phyloP scores from a whole-genome alignment of 2,797 vertebrate genomes.

The Microchirus variegatus region DNA sequence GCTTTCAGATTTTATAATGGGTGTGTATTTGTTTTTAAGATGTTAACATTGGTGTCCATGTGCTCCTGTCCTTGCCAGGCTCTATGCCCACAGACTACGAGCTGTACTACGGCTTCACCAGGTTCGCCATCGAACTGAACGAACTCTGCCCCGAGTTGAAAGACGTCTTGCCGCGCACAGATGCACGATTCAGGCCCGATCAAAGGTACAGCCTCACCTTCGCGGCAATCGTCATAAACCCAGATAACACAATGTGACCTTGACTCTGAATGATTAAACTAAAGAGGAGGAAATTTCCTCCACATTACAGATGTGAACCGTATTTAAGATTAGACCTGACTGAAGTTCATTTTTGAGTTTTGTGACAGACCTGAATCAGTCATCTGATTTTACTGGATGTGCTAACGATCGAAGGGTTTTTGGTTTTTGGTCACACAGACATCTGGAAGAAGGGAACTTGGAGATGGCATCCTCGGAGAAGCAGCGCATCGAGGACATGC shows the following conservation, averaged over 20 bases:
- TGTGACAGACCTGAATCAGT: too few species aligned
- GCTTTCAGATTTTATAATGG: too few species aligned
- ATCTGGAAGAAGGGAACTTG: conserved; percentile 94
- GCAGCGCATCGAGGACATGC: conserved; percentile 95
- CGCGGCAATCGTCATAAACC: not conserved
- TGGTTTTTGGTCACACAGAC: conserved; percentile 72
- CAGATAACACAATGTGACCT: not conserved
- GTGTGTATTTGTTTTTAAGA: too few species aligned
- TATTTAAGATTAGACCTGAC: not conserved
- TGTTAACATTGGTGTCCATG: not conserved
- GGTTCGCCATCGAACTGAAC: conserved; percentile 97
- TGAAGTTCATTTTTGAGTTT: not conserved
- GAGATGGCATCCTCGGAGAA: conserved; percentile 93
- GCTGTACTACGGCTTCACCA: conserved; percentile 97
- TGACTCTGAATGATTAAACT: conserved; percentile 14
- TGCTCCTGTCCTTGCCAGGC: conserved; percentile 75
- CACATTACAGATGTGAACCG: not conserved
- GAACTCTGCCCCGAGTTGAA: conserved; percentile 95
- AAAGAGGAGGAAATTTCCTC: not conserved
- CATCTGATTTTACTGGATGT: not conserved
- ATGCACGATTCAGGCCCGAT: conserved; percentile 95
- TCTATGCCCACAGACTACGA: conserved; percentile 98
- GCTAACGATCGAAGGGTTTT: not conserved
- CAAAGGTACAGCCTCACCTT: conserved; percentile 85
- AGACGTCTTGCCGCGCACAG: conserved; percentile 92